Evolutionary conservation across 2,797 vertebrate genomes (phyloP).

Genomic region (Miichthys miiuy): DNA sequence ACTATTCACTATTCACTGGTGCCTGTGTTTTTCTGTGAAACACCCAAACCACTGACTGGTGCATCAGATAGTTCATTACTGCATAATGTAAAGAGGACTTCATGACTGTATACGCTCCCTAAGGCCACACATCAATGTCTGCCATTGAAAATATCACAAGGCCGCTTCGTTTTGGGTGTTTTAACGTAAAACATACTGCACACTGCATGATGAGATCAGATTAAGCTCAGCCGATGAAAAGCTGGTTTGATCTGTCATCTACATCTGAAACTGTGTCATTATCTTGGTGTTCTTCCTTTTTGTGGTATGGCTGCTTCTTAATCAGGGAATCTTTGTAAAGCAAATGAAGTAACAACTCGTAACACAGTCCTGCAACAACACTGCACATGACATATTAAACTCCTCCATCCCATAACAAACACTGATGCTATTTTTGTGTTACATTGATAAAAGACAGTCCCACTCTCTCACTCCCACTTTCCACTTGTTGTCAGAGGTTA

Average conservation of each 20-base stretch:
- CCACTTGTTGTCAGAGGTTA: conserved; percentile 48
- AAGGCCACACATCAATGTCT: conserved; percentile 1
- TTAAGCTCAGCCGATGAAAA: conserved; percentile 7
- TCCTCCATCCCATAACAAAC: conserved; percentile 23
- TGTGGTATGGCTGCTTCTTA: conserved; percentile 33
- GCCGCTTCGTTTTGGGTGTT: conserved; percentile 10
- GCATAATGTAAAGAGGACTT: not conserved
- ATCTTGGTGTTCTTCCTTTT: not conserved
- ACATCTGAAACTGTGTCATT: not conserved
- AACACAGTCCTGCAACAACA: conserved; percentile 1
- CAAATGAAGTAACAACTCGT: conserved; percentile 93
- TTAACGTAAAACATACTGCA: conserved; percentile 4
- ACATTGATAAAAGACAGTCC: conserved; percentile 31
- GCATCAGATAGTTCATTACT: conserved; percentile 1
- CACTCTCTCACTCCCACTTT: conserved; percentile 26
- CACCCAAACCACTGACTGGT: not conserved
- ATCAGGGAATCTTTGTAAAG: conserved; percentile 97
- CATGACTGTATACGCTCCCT: not conserved
- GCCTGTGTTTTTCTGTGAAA: conserved; percentile 20
- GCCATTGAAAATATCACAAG: conserved; percentile 7
- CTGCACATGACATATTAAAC: conserved; percentile 25
- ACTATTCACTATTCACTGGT: not conserved
- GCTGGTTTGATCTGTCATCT: not conserved
- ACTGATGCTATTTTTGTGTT: conserved; percentile 11
- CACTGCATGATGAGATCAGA: conserved; percentile 19